Conservation (phyloP, 2,113 vertebrate genomes). For the Oryzias curvinotus region DNA sequence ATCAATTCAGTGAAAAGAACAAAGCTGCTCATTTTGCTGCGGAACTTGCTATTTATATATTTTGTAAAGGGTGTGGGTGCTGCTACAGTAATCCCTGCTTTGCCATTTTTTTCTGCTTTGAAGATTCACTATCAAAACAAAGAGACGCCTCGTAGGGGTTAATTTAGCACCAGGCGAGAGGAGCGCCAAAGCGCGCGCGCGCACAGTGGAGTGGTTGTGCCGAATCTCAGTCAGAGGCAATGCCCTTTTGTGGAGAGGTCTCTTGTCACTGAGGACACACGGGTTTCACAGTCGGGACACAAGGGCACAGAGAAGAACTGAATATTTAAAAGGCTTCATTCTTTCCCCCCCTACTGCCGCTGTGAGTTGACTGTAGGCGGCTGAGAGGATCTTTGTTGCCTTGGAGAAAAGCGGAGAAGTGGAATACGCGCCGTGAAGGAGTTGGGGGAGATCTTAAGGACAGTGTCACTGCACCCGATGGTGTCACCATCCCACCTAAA, state of each 20-base stretch:
- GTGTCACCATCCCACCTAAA: constrained; percentile 42
- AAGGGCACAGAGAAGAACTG: constrained; percentile 62
- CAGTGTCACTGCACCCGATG: constrained; percentile 38
- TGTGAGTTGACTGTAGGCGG: constrained; percentile 68
- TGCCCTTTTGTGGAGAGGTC: constrained; percentile 76
- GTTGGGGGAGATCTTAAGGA: constrained; percentile 34
- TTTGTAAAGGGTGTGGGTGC: constrained; percentile 50
- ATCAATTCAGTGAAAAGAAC: constrained; percentile 47
- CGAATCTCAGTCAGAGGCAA: constrained; percentile 72
- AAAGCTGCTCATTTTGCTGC: constrained; percentile 39
- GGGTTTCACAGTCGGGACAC: constrained; percentile 65
- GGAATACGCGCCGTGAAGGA: constrained; percentile 49
- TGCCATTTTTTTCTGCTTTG: neutral
- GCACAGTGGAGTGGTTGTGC: constrained; percentile 65
- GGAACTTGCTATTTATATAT: constrained; percentile 62
- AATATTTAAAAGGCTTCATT: constrained; percentile 54
- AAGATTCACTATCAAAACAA: constrained; percentile 52
- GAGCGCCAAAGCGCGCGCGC: constrained; percentile 50
- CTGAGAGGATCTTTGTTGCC: constrained; percentile 65
- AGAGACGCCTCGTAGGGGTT: constrained; percentile 63
- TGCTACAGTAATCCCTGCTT: constrained; percentile 19
- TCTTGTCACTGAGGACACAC: constrained; percentile 69
- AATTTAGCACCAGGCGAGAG: constrained; percentile 42
- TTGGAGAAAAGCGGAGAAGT: constrained; percentile 51
- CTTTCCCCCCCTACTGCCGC: constrained; percentile 59